Conservation (phyloP, 92 coral and sea anemone species). For the Bergia puertoricense region DNA sequence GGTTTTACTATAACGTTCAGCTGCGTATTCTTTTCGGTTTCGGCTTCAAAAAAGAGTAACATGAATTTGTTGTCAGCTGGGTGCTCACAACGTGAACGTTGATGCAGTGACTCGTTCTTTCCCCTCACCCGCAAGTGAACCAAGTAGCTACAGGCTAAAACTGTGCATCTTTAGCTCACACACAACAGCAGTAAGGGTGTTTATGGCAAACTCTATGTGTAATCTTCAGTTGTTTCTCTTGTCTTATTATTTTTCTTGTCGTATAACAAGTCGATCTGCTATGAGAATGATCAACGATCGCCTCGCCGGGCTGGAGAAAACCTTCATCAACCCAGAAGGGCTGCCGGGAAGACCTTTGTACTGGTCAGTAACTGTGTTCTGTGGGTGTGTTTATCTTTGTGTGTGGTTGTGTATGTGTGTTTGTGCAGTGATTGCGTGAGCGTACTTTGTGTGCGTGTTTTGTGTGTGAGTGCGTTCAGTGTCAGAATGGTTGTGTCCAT, state of each 20-base stretch:
- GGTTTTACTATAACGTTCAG: too few relatives aligned
- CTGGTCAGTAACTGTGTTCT: slow-evolving; percentile 57
- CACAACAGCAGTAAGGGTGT: background rate
- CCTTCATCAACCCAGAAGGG: slow-evolving; percentile 78
- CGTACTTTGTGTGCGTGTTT: background rate
- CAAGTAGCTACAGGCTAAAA: too few relatives aligned
- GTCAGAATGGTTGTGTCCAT: too few relatives aligned
- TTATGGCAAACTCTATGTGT: background rate
- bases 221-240: background rate
- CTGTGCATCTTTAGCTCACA: background rate
- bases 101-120: too few relatives aligned
- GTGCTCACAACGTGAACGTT: too few relatives aligned
- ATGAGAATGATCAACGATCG: slow-evolving; percentile 75
- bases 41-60: too few relatives aligned
- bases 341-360: slow-evolving; percentile 85
- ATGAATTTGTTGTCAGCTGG: too few relatives aligned
- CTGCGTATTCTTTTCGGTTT: too few relatives aligned
- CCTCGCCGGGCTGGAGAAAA: slow-evolving; percentile 78
- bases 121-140: background rate
- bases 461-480: background rate
- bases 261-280: slow-evolving; percentile 44
- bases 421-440: background rate
- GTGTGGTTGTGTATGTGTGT: background rate
- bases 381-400: background rate
- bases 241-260: background rate